Evolutionary conservation across 2,888 invertebrate genomes (phyloP).

Genomic region (Apamea monoglypha): DNA sequence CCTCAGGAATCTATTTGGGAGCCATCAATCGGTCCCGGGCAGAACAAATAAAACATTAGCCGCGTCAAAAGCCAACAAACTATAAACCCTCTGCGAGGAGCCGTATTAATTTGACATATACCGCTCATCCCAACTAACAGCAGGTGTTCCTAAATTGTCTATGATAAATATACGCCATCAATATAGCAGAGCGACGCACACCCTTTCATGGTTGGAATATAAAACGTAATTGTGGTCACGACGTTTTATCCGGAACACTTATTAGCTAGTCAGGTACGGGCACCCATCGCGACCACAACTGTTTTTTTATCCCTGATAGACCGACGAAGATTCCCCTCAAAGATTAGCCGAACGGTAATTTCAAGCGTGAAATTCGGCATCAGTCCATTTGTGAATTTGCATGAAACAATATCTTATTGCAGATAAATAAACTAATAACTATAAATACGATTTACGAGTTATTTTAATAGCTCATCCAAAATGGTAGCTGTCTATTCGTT

Average conservation of each 20-base stretch:
- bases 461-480: constrained; percentile 55
- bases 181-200: constrained; percentile 78
- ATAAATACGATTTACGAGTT: constrained; percentile 62
- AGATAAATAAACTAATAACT: constrained; percentile 63
- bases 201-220: constrained; percentile 79
- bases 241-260: constrained; percentile 70
- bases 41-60: constrained; percentile 78
- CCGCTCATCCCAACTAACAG: constrained; percentile 83
- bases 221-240: constrained; percentile 82
- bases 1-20: constrained; percentile 65
- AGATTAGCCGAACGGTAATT: constrained; percentile 45
- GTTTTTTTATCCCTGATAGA: constrained; percentile 24
- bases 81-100: constrained; percentile 66
- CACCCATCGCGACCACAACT: not conserved
- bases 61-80: constrained; percentile 73
- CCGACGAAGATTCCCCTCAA: constrained; percentile 30
- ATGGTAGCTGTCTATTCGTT: constrained; percentile 56
- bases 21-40: constrained; percentile 68
- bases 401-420: constrained; percentile 58
- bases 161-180: constrained; percentile 88
- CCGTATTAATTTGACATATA: constrained; percentile 84
- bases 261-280: constrained; percentile 63
- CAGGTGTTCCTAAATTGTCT: constrained; percentile 88
- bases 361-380: constrained; percentile 54
- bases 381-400: constrained; percentile 55